Conservation (phyloP, 2,888 invertebrate genomes). For the Trimorus sp. region DNA sequence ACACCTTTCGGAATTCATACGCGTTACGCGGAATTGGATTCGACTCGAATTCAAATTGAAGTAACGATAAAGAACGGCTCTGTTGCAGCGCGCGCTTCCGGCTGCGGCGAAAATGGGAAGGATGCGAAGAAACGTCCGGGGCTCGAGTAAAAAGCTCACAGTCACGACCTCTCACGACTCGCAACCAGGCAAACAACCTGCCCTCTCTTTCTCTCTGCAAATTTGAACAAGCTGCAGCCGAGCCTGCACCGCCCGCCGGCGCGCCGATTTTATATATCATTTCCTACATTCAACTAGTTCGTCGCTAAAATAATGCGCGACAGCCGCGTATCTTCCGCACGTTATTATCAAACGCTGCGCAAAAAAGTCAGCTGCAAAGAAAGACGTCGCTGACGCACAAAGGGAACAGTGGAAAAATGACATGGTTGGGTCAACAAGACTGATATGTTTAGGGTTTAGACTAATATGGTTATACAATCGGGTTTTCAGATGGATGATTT, state of each 20-base stretch:
- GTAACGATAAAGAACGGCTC: constrained; percentile 52
- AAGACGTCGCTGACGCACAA: too few relatives aligned
- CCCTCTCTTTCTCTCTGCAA: not conserved
- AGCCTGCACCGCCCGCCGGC: too few relatives aligned
- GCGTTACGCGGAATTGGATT: constrained; percentile 55
- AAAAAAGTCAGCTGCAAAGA: too few relatives aligned
- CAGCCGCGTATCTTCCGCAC: too few relatives aligned
- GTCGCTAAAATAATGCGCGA: constrained; percentile 27
- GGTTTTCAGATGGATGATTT: too few relatives aligned
- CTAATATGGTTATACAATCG: too few relatives aligned
- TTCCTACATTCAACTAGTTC: constrained; percentile 43
- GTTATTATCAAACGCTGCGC: too few relatives aligned
- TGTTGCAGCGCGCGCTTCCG: constrained; percentile 26
- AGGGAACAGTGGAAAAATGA: too few relatives aligned
- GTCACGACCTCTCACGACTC: constrained; percentile 54
- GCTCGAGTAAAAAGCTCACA: constrained; percentile 60
- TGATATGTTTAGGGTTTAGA: too few relatives aligned
- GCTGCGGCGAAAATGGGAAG: constrained; percentile 49
- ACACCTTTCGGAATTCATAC: constrained; percentile 47
- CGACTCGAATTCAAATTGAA: constrained; percentile 55
- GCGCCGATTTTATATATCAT: constrained; percentile 49
- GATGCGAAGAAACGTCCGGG: constrained; percentile 50
- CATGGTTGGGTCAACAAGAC: too few relatives aligned
- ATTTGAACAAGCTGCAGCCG: too few relatives aligned
- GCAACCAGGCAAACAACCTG: constrained; percentile 48